These are phyloP conservation scores for Sebastes cheni DNA, from an alignment of 2,797 vertebrate genomes.

Conservation along the genomic window DNA sequence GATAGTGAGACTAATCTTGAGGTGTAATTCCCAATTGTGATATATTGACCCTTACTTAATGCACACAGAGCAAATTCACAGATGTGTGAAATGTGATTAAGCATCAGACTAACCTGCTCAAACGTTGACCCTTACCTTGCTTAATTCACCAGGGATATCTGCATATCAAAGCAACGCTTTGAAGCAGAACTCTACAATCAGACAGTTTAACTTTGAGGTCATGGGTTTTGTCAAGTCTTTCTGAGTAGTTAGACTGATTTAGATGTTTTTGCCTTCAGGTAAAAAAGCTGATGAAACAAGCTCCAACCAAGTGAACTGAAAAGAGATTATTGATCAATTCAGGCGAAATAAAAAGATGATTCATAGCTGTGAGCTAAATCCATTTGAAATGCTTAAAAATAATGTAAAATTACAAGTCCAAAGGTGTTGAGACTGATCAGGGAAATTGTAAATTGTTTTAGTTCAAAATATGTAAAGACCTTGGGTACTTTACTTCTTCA, in stretches of 20 bases:
- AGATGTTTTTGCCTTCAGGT: neutral
- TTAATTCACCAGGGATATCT: neutral
- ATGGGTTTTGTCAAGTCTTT: constrained; percentile 1
- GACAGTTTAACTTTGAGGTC: constrained; percentile 3
- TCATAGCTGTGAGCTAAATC: neutral
- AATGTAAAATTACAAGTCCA: neutral
- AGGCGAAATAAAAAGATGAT: neutral
- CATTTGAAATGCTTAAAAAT: neutral
- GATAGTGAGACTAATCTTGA: neutral
- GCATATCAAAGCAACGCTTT: neutral
- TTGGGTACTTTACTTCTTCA: too few relatives aligned
- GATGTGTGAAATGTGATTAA: constrained; percentile 6
- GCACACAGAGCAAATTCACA: neutral
- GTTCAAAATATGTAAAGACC: too few relatives aligned
- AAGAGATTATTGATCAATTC: constrained; percentile 20
- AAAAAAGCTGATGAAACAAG: constrained; percentile 27
- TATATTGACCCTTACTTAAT: neutral
- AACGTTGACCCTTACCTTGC: neutral
- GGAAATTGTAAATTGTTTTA: too few relatives aligned
- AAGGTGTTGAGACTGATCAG: neutral
- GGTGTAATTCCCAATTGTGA: neutral
- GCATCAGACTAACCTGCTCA: neutral
- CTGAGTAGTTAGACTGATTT: neutral
- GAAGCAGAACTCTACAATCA: neutral
- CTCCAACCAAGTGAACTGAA: neutral